phyloP scores from a whole-genome alignment of 2,888 invertebrate genomes.

The Andrena bicolor region DNA sequence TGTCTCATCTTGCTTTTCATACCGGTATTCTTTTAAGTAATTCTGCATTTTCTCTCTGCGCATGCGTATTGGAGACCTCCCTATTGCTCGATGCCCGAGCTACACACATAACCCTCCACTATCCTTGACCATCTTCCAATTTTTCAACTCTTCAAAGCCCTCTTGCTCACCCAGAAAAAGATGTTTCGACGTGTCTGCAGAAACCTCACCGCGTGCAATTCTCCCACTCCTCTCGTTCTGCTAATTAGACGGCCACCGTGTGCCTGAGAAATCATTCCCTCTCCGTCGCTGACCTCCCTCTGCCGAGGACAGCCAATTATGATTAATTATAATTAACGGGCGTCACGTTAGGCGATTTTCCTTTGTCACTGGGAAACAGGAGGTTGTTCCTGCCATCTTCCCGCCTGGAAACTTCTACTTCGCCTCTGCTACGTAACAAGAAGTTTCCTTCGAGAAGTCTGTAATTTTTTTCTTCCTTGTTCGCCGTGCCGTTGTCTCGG shows the following conservation, averaged over 20 bases:
- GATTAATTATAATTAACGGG: constrained; percentile 46
- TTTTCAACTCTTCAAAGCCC: neutral
- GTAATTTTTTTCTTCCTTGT: neutral
- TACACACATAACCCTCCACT: no score
- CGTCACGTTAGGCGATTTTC: constrained; percentile 13
- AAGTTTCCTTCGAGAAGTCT: neutral
- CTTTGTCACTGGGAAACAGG: neutral
- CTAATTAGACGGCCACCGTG: constrained; percentile 42
- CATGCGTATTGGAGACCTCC: no score
- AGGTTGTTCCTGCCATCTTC: neutral
- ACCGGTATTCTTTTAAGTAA: no score
- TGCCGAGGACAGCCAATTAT: constrained; percentile 30
- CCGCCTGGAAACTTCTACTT: neutral
- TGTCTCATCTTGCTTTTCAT: no score
- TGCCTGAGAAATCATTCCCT: constrained; percentile 50
- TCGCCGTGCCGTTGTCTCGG: neutral
- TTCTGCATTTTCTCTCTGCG: no score
- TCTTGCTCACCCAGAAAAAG: constrained; percentile 6
- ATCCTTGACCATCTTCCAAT: no score
- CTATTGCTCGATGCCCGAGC: no score
- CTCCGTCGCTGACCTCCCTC: constrained; percentile 29
- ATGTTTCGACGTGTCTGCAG: constrained; percentile 23
- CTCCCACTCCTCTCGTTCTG: constrained; percentile 7
- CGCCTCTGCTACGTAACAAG: neutral
- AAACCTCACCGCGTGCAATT: neutral